Base-by-base conservation (phyloP, 2,113 vertebrate genomes). In the Natator depressus region DNA sequence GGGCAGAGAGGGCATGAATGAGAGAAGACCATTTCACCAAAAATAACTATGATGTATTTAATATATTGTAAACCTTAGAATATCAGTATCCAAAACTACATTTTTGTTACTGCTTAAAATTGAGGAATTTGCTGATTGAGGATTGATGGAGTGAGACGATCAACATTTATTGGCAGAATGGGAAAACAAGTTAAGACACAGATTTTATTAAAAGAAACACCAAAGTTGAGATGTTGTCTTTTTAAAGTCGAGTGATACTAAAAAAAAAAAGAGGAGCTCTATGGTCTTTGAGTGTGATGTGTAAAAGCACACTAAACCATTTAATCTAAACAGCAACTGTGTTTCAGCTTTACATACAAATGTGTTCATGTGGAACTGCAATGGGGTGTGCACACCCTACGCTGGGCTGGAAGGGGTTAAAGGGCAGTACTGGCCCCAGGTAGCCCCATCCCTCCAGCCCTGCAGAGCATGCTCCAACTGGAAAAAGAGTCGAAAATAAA, bases 261-360 rank as follows among this genome's bases (percentile, higher is more conserved):
- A 42, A 42, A 42, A 57, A 57, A 42, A 88, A 88, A 91, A 93
- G 1, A 93, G 1, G 65, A n/a, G 2, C 69, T 88, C 87, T 89
- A 16, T 85, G n/a, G 13, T 85, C 35, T 93, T 94, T 93, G 88
- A 89, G 80, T 35, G 5, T 82, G 69, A 72, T 90, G 82, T 0
- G 0, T 76, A 78, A 72, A 84, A 35, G 62, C 55, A 4, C 82
- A 87, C 29, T 83, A 10, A 80, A 49, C 93, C 5, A 87, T 92
- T 91, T 93, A 8, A 87, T 90, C 82, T 78, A n/a, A 84, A 38
- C 65, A 84, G 24, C 53, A 87, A 25, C 19, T 50, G 35, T 1
- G 3, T 90, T 94, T 93, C 93, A 0, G 0, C 10, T 87, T 93
- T 53, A n/a, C 17, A n/a, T 69, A 57, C 0, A 0, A 1, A 1